A percentile compares a stretch with the other conserved stretches of the same genome.
Conservation (phyloP, 2,888 invertebrate genomes). For the Oligia fasciuncula region DNA sequence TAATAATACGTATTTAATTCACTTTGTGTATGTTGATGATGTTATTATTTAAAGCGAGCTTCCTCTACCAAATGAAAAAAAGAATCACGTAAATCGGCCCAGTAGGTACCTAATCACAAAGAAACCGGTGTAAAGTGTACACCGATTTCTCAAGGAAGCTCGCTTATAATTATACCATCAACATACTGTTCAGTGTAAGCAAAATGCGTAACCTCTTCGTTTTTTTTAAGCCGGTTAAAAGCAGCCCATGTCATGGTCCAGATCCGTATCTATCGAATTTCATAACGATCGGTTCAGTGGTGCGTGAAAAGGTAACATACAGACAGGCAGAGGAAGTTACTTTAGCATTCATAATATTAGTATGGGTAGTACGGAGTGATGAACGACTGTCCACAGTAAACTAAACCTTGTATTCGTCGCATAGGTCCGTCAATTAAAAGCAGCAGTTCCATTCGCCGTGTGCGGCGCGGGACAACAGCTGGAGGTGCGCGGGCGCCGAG, state of each 20-base stretch:
- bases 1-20: no score
- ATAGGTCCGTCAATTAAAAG: conserved; percentile 95
- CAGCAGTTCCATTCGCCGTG: conserved; percentile 99
- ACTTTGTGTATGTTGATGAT: no score
- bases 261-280: not conserved
- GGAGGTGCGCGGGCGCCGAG: conserved; percentile 97
- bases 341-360: not conserved
- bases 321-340: not conserved
- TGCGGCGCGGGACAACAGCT: conserved; percentile 98
- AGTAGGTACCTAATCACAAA: no score
- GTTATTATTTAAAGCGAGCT: no score
- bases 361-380: not conserved
- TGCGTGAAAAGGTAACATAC: not conserved
- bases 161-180: no score
- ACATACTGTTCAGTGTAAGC: not conserved
- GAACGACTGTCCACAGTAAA: not conserved
- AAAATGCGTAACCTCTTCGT: not conserved
- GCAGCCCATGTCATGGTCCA: not conserved
- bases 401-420: not conserved
- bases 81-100: not conserved
- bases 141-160: no score
- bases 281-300: not conserved
- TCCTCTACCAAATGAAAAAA: no score
- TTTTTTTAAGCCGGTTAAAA: not conserved
- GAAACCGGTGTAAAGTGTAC: no score